Conservation (phyloP, 2,888 invertebrate species). For the Phytoseiulus persimilis region DNA sequence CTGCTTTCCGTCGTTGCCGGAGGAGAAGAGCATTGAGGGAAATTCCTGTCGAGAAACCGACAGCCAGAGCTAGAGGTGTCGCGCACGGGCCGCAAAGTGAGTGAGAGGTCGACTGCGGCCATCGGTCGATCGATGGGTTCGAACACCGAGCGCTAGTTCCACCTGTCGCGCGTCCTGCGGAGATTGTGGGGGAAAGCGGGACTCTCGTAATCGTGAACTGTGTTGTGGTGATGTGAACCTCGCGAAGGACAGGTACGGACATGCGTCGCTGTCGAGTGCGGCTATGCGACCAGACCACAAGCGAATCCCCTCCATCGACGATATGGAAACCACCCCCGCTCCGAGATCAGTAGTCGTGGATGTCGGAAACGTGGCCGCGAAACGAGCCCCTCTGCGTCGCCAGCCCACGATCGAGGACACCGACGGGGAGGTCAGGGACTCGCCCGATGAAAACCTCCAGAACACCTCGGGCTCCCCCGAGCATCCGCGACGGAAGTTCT, state of each 20-base stretch:
- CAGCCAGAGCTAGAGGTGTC: no score
- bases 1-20: neutral
- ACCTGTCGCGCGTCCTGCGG: no score
- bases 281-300: neutral
- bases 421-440: constrained; percentile 27
- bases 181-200: no score
- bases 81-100: no score
- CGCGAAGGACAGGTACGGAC: neutral
- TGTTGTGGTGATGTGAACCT: neutral
- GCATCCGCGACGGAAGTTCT: constrained; percentile 29
- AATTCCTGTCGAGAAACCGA: neutral
- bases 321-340: neutral
- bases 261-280: neutral
- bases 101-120: no score
- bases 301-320: neutral
- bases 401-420: constrained; percentile 25
- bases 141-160: no score
- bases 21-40: neutral
- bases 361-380: neutral
- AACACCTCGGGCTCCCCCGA: constrained; percentile 10
- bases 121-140: no score
- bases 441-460: neutral
- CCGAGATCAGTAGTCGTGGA: neutral
- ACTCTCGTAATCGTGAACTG: neutral
- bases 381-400: constrained; percentile 8